phyloP scores from a whole-genome alignment of 2,797 vertebrate species.

The Crocodylus rhombifer region DNA sequence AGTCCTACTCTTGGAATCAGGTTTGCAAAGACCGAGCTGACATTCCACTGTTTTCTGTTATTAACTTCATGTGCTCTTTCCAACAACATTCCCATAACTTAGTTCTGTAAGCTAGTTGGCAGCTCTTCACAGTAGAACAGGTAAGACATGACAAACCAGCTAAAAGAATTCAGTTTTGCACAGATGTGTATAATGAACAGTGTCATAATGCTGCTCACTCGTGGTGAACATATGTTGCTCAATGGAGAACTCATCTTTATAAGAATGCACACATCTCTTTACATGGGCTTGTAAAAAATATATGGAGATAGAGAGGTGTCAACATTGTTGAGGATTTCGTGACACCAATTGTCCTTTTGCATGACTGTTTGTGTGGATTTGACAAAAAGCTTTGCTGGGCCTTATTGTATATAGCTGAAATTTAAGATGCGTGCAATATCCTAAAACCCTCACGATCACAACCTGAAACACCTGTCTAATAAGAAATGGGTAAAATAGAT shows the following conservation, averaged over 20 bases:
- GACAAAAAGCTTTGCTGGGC: not conserved
- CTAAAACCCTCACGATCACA: not conserved
- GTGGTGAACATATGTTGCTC: not conserved
- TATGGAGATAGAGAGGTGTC: not conserved
- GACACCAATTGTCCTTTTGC: not conserved
- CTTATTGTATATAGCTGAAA: not conserved
- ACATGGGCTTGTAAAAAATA: not conserved
- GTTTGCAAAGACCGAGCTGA: not conserved
- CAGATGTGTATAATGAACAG: not conserved
- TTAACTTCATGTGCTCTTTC: not conserved
- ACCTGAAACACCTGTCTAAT: not conserved
- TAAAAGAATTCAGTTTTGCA: not conserved
- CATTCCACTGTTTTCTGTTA: not conserved
- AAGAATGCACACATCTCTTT: not conserved
- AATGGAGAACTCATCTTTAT: not conserved
- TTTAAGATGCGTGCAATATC: not conserved
- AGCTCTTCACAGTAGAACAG: not conserved
- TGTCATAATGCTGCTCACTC: not conserved
- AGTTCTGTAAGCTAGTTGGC: not conserved
- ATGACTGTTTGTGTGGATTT: not conserved
- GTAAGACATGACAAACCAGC: not conserved
- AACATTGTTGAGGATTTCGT: not conserved
- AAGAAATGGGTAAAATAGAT: not conserved
- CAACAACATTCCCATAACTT: not conserved
- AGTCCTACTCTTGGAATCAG: no score